Conservation (phyloP, 2,797 vertebrate genomes). For the Odontamblyopus lacepedii region DNA sequence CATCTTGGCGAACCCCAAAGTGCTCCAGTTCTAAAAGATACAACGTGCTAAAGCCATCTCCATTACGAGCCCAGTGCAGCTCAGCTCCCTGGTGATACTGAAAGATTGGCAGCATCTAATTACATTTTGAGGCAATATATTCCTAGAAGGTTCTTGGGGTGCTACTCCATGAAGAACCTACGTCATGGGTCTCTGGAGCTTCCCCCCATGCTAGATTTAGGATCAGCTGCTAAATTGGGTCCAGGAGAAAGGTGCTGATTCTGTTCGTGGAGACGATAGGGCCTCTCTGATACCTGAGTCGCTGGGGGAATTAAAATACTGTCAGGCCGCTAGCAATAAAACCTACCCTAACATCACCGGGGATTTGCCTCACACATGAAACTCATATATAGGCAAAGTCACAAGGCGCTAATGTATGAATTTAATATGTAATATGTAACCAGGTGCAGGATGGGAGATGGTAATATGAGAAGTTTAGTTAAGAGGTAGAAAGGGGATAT, state of each 20-base stretch:
- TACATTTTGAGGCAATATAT: slow-evolving; percentile 49
- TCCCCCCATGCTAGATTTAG: slow-evolving; percentile 56
- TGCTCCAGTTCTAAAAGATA: slow-evolving; percentile 36
- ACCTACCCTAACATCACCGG: slow-evolving; percentile 55
- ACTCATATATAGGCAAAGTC: slow-evolving; percentile 40
- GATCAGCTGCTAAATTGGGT: slow-evolving; percentile 67
- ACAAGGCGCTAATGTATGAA: slow-evolving; percentile 35
- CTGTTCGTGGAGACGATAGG: slow-evolving; percentile 58
- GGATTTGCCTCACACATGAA: slow-evolving; percentile 57
- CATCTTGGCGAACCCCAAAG: slow-evolving; percentile 11
- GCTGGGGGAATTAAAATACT: slow-evolving; percentile 68
- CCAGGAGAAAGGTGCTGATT: slow-evolving; percentile 69
- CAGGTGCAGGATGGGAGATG: slow-evolving; percentile 3
- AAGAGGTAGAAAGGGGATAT: neutral
- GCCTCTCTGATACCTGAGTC: slow-evolving; percentile 62
- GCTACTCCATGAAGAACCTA: slow-evolving; percentile 51
- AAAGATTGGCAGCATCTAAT: slow-evolving; percentile 73
- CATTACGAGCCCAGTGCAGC: slow-evolving; percentile 37
- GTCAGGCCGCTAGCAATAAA: slow-evolving; percentile 61
- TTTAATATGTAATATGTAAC: slow-evolving; percentile 40
- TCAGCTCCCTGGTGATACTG: slow-evolving; percentile 36
- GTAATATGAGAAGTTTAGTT: neutral
- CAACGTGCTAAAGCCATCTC: slow-evolving; percentile 33
- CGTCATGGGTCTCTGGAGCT: slow-evolving; percentile 50
- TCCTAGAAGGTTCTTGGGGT: slow-evolving; percentile 58